phyloP scores from a whole-genome alignment of 2,113 vertebrate genomes.

The Neolamprologus longior region DNA sequence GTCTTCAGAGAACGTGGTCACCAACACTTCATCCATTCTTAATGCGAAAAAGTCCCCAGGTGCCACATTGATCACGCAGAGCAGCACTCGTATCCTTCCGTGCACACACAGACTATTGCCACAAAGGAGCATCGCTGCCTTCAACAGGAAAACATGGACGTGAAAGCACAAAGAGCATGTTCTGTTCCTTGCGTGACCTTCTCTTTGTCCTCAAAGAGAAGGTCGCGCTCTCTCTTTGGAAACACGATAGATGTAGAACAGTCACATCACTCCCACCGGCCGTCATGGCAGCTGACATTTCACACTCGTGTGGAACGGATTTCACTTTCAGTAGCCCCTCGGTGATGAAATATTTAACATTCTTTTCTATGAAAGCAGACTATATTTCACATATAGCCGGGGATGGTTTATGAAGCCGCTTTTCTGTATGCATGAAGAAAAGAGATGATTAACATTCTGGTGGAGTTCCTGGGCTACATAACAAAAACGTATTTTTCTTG shows the following conservation, averaged over 20 bases:
- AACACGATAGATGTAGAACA: constrained; percentile 6
- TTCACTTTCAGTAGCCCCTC: background rate
- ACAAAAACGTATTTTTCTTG: background rate
- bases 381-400: background rate
- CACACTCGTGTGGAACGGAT: background rate
- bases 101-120: background rate
- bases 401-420: background rate
- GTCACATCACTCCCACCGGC: background rate
- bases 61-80: background rate
- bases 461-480: background rate
- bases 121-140: background rate
- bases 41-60: background rate
- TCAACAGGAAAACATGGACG: background rate
- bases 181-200: background rate
- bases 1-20: background rate
- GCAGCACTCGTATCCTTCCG: background rate
- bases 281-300: constrained; percentile 21
- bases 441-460: background rate
- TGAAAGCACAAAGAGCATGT: background rate
- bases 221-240: constrained; percentile 21
- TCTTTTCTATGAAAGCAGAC: background rate
- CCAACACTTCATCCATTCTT: background rate
- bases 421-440: background rate
- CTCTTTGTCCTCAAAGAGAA: constrained; percentile 3
- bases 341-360: background rate